Evolutionary conservation across 2,797 vertebrate species (phyloP), one percentile per base, ranked within the genome.

Genomic region (Neosalanx taihuensis): DNA sequence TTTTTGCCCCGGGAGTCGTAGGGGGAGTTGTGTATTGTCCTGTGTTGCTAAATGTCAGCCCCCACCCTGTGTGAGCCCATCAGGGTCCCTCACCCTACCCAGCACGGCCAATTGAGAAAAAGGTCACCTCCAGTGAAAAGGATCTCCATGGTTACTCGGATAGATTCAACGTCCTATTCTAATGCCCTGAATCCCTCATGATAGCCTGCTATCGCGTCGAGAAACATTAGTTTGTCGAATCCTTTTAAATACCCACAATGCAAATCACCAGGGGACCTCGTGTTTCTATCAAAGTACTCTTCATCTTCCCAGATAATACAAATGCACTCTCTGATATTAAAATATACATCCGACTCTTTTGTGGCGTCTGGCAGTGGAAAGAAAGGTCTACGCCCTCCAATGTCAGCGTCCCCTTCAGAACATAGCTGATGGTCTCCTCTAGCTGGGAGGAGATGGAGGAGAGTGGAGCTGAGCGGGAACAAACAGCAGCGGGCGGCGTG

Each of bases 131-230:
- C 72, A 71, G 85, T 84, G 74, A 87, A 83, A 72, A 76, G 37
- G 69, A 86, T 90, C 79, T 65, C 89, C 85, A 87, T 89, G 85
- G 89, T 83, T 82, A 87, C 81, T 1, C 56, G 46, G 64, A 82
- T 57, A 67, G 64, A 67, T 31, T 33, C 13, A 58, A 67, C 59
- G 70, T 72, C 60, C 61, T 65, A 57, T 84, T 78, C 70, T 62
- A 72, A 74, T 79, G 70, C 72, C 49, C 73, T 73, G 64, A 67
- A 41, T 18, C 3, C 37, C 37, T 41, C 37, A 10, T 41, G 37
- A 9, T 41, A 41, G 37, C 7, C 7, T 41, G 7, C 6, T 41
- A 41, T 10, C 37, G 6, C 35, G 6, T 37, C 7, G 35, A 10
- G 10, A 41, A 10, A 60, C 23, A 51, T 68, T 72, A 49, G 70